Conservation (phyloP, 2,888 invertebrate species). For the Noctuana brunneofusca region DNA sequence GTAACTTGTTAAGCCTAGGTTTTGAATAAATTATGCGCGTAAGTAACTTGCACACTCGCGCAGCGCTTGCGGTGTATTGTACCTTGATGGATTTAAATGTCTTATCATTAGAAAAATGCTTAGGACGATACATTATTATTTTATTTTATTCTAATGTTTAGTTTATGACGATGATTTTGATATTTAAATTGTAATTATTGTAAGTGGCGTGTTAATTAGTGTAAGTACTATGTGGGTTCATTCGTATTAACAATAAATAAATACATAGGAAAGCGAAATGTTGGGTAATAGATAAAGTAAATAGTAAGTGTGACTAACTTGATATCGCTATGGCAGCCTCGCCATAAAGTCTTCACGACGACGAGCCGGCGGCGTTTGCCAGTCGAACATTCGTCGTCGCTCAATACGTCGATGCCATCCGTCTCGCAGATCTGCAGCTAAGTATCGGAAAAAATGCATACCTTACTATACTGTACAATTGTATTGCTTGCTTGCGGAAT, state of each 20-base stretch:
- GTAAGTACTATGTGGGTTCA: too few species aligned
- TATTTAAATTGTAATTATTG: too few species aligned
- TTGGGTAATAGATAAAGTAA: too few species aligned
- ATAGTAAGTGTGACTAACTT: slow-evolving; percentile 79
- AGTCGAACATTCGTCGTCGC: slow-evolving; percentile 85
- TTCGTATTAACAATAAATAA: too few species aligned
- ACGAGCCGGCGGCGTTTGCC: slow-evolving; percentile 88
- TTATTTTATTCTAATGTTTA: too few species aligned
- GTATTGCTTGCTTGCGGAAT: too few species aligned
- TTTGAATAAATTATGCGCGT: slow-evolving; percentile 23
- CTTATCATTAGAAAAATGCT: not conserved
- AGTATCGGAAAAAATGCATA: slow-evolving; percentile 38
- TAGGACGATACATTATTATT: too few species aligned
- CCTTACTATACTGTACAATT: too few species aligned
- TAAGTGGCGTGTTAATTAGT: too few species aligned
- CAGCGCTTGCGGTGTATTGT: not conserved
- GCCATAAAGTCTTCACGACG: slow-evolving; percentile 89
- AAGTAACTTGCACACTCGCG: slow-evolving; percentile 23
- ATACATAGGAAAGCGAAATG: too few species aligned
- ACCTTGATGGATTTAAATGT: not conserved
- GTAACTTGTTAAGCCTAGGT: slow-evolving; percentile 24
- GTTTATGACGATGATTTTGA: too few species aligned
- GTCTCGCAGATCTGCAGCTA: slow-evolving; percentile 91
- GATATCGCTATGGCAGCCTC: slow-evolving; percentile 86
- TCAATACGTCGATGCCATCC: slow-evolving; percentile 86